Base-by-base conservation (phyloP, 1,140 invertebrate species). In the Sarcophaga bullata region DNA sequence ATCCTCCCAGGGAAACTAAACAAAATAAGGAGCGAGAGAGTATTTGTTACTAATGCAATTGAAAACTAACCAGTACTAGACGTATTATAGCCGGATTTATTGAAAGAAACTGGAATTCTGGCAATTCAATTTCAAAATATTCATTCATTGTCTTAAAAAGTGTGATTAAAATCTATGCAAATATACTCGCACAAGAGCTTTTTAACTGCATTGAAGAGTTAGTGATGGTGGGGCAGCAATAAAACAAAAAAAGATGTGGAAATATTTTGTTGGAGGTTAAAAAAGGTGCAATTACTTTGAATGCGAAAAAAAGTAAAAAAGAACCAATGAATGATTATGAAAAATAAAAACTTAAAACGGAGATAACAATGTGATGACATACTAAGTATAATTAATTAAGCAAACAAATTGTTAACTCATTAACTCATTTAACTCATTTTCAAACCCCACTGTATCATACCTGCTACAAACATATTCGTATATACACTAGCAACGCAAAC, bases 141-240 rank as follows among this genome's bases (percentile, higher is more conserved):
- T 37, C 25, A 37, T 37, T 78, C 75, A 78, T 78, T 78, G 75
- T 78, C 50, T 78, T 78, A 78, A 37, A 37, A 78, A 78, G 75
- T 78, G 75, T 52, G 75, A 78, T 78, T 25, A 78, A 78, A 78
- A 78, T 78, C 75, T 78, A 78, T 78, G 75, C 75, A 78, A 78
- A 78, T 78, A 78, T 50, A 78, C 11, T 37, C 46, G 75, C n/a
- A n/a, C n/a, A 78, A 48, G 37, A 6, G 25, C 11, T 50, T 68
- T 68, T 68, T 68, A 68, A 68, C n/a, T 68, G n/a, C 62, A 68
- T 19, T 68, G 17, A 68, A 68, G 47, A 76, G 49, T 50, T 19
- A 8, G 48, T 8, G 2, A n/a, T n/a, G n/a, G n/a, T n/a, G n/a
- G n/a, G n/a, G n/a, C n/a, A n/a, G 17, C n/a, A 25, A 72, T 19